Evolutionary conservation across 2,888 invertebrate genomes (phyloP), one percentile per base, ranked within the genome.

Genomic region (Scaptomyza tumidula): DNA sequence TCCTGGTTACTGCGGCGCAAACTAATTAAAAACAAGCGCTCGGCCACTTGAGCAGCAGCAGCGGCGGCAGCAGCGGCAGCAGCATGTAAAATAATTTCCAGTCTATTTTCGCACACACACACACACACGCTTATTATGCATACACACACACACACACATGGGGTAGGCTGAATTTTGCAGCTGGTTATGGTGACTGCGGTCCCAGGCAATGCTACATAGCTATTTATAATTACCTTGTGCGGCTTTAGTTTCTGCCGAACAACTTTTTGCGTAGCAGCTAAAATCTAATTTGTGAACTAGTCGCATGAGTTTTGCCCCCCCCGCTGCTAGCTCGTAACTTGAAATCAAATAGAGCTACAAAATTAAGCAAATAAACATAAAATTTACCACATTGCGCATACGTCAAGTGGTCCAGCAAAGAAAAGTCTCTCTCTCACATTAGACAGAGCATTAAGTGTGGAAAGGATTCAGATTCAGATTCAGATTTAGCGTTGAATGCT

Each of bases 171-270:
- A 50, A 19, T 50, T 19, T 50, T n/a, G 10, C 35, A 35, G 35
- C 35, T 35, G 55, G 65, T 70, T 63, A 64, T 70, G 70, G 65
- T 58, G 74, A 69, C 58, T 80, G 68, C 64, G 71, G 64, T 83
- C 61, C 66, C 74, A 74, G 41, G 16, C 16, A 3, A 16, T 16
- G 71, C 58, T 66, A 7, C 29, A 29, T 7, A 29, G 81, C 78
- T 74, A 85, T 87, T 85, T 85, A 81, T 85, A 81, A 86, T 84
- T 86, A 84, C 87, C 85, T 63, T 61, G 44, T 75, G 75, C 79
- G 70, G 62, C 60, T 62, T 74, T 50, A 48, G 75, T 56, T 41
- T 14, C 66, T 69, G 75, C 63, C 63, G 52, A 14, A 54, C 65
- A 78, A 77, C 66, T 77, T 77, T 41, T 79, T 73, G 19, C 61